Conservation (phyloP, 2,888 invertebrate species). For the Drosophila recens region DNA sequence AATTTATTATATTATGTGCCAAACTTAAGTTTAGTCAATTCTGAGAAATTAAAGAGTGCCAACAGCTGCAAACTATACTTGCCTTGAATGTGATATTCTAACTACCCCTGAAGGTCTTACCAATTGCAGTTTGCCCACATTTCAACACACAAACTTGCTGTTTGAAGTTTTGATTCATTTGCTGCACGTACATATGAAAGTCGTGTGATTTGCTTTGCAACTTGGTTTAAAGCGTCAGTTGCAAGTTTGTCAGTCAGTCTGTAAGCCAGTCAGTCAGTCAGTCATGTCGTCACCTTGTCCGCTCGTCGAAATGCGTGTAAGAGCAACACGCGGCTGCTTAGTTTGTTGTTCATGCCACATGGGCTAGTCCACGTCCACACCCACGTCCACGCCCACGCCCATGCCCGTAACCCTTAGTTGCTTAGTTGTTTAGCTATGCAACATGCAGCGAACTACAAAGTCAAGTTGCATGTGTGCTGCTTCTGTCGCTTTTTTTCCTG, state of each 20-base stretch:
- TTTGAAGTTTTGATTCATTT: conserved; percentile 67
- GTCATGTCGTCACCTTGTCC: conserved; percentile 34
- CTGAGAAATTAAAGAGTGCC: neutral
- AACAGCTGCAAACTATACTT: conserved; percentile 2
- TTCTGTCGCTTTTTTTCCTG: conserved; percentile 33
- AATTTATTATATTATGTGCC: too few species aligned
- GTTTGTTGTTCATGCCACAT: conserved; percentile 38
- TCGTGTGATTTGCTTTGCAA: conserved; percentile 59
- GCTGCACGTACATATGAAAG: conserved; percentile 57
- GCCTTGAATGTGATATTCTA: neutral
- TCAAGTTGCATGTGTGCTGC: conserved; percentile 44
- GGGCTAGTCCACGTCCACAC: conserved; percentile 7
- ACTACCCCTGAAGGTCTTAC: conserved; percentile 8
- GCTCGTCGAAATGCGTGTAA: conserved; percentile 50
- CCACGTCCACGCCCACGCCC: conserved; percentile 14
- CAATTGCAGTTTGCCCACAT: conserved; percentile 32
- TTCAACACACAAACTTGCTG: conserved; percentile 47
- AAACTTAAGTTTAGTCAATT: neutral
- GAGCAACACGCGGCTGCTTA: conserved; percentile 38
- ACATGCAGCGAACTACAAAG: conserved; percentile 56
- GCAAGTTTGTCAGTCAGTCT: conserved; percentile 16
- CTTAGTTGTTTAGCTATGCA: conserved; percentile 55
- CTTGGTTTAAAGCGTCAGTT: conserved; percentile 46
- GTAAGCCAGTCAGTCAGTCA: conserved; percentile 38
- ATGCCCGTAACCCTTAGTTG: neutral